Conservation (phyloP, 2,113 vertebrate species). For the Centrocercus urophasianus region DNA sequence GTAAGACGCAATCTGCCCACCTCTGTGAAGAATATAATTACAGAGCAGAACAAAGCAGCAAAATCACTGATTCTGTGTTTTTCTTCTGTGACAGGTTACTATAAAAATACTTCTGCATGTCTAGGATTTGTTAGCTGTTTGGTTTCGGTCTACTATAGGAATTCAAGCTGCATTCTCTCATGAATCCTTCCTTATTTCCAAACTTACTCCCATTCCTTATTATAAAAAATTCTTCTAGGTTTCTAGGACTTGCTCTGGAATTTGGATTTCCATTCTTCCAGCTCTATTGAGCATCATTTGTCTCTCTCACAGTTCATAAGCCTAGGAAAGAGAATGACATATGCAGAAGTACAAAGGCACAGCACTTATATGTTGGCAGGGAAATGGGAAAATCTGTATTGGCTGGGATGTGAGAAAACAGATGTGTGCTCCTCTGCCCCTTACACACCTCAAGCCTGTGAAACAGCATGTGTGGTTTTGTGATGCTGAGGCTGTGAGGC, state of each 20-base stretch:
- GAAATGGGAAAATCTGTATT: fast-evolving
- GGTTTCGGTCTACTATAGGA: background rate
- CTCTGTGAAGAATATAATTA: background rate
- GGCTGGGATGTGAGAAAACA: background rate
- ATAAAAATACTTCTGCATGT: background rate
- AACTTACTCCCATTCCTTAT: background rate
- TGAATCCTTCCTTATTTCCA: background rate
- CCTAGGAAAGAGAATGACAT: background rate
- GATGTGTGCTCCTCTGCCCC: background rate
- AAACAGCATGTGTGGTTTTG: background rate
- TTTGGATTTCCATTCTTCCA: background rate
- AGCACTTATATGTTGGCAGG: background rate
- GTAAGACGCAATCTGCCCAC: background rate
- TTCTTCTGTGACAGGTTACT: background rate
- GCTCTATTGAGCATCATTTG: background rate
- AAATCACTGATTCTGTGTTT: background rate
- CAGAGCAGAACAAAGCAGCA: background rate
- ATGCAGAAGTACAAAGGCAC: background rate
- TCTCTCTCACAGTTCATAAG: background rate
- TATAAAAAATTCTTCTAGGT: background rate
- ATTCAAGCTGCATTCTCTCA: background rate
- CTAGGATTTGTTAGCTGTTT: background rate
- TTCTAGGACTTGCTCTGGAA: background rate
- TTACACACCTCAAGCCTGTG: background rate
- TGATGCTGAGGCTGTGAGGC: background rate